These are phyloP conservation scores for Ptycholaimellus sp. DNA, from an alignment of 2,888 invertebrate species.

Conservation along the genomic window DNA sequence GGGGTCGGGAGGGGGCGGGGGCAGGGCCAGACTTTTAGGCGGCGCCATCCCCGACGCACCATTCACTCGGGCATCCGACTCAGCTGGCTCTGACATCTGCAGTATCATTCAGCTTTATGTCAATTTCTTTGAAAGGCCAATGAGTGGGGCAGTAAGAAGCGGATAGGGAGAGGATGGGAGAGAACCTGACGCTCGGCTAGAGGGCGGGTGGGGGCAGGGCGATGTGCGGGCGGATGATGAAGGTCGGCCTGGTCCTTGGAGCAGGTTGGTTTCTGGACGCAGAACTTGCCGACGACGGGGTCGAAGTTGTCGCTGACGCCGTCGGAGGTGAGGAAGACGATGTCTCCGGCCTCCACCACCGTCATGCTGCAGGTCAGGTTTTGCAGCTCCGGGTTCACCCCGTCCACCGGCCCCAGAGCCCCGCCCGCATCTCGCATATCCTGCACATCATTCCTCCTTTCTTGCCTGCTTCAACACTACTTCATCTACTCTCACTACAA, in stretches of 20 bases:
- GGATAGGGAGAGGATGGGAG: no score
- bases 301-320: conserved; percentile 72
- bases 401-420: conserved; percentile 62
- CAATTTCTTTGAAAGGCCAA: background rate
- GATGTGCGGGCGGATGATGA: no score
- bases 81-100: no score
- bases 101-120: background rate
- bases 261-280: conserved; percentile 30
- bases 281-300: conserved; percentile 66
- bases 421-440: conserved; percentile 70
- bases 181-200: no score
- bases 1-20: background rate
- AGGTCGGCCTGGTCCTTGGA: no score
- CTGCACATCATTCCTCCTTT: no score
- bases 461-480: no score
- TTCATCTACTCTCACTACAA: no score
- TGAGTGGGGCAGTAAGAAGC: no score
- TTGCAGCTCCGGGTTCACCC: conserved; percentile 54
- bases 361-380: conserved; percentile 57
- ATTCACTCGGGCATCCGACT: background rate
- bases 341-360: conserved; percentile 46
- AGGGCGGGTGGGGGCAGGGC: no score
- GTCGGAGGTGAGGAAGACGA: conserved; percentile 64
- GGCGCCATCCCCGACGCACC: background rate
- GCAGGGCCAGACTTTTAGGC: background rate